Evolutionary conservation across 2,113 vertebrate species (phyloP).

Genomic region (Ictalurus punctatus): DNA sequence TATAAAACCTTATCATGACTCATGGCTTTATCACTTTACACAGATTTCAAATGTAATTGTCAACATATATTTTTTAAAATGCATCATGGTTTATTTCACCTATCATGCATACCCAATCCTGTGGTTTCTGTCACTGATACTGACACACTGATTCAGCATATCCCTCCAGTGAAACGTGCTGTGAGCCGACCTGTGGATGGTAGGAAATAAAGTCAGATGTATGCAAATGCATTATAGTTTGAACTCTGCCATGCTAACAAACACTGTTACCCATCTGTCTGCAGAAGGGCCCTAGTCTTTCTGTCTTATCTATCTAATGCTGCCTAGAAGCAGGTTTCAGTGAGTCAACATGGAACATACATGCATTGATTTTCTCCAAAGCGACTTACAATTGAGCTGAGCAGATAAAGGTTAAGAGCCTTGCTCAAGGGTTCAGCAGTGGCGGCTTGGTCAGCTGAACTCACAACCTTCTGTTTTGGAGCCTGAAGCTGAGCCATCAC

Average conservation of each 20-base stretch:
- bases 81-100: background rate
- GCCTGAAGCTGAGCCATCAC: background rate
- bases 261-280: conserved; percentile 54
- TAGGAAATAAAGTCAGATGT: conserved; percentile 67
- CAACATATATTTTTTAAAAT: background rate
- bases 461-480: background rate
- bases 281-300: background rate
- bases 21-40: background rate
- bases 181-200: conserved; percentile 57
- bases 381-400: background rate
- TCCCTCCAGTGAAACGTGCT: conserved; percentile 69
- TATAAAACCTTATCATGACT: background rate
- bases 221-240: conserved; percentile 62
- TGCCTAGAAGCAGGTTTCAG: background rate
- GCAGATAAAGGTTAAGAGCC: background rate
- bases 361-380: conserved; percentile 3
- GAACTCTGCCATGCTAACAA: conserved; percentile 52
- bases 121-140: conserved; percentile 57
- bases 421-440: background rate
- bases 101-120: background rate
- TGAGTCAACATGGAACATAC: background rate
- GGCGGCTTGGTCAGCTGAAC: background rate
- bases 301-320: background rate
- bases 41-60: conserved; percentile 5
- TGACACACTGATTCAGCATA: conserved; percentile 63